Evolutionary conservation across 2,888 invertebrate genomes (phyloP).

Genomic region (Dryobota labecula): DNA sequence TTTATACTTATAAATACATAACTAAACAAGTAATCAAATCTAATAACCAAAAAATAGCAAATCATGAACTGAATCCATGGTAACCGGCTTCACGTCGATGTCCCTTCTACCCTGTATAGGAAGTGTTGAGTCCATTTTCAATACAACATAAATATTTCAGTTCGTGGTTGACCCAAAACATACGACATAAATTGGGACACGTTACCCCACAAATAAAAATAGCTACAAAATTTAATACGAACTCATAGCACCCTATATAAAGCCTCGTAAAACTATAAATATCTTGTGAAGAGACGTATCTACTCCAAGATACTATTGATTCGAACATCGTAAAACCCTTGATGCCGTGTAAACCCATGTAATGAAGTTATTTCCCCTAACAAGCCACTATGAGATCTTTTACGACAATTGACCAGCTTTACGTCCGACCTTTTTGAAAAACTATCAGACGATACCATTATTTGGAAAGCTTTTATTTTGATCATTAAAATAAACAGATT

Average conservation of each 20-base stretch:
- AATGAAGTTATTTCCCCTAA: conserved; percentile 84
- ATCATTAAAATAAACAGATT: conserved; percentile 1
- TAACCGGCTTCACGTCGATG: too few species aligned
- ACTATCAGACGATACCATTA: conserved; percentile 49
- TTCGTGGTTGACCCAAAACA: not conserved
- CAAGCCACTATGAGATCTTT: conserved; percentile 83
- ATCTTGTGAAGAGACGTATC: conserved; percentile 52
- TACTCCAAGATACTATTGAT: conserved; percentile 68
- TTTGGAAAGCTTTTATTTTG: conserved; percentile 34
- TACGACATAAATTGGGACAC: conserved; percentile 2
- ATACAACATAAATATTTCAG: conserved; percentile 16
- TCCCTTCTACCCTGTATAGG: too few species aligned
- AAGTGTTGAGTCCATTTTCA: conserved; percentile 1
- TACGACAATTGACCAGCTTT: conserved; percentile 80
- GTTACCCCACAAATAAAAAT: conserved; percentile 29
- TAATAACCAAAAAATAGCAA: too few species aligned
- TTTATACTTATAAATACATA: too few species aligned
- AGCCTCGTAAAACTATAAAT: conserved; percentile 50
- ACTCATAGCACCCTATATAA: conserved; percentile 29
- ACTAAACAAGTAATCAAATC: too few species aligned
- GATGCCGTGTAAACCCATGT: conserved; percentile 81
- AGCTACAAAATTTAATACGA: conserved; percentile 38
- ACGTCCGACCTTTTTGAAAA: conserved; percentile 67
- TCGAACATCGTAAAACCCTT: conserved; percentile 78
- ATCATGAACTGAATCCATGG: too few species aligned